Conservation (phyloP, 2,113 vertebrate species). For the Cyprinus carpio region DNA sequence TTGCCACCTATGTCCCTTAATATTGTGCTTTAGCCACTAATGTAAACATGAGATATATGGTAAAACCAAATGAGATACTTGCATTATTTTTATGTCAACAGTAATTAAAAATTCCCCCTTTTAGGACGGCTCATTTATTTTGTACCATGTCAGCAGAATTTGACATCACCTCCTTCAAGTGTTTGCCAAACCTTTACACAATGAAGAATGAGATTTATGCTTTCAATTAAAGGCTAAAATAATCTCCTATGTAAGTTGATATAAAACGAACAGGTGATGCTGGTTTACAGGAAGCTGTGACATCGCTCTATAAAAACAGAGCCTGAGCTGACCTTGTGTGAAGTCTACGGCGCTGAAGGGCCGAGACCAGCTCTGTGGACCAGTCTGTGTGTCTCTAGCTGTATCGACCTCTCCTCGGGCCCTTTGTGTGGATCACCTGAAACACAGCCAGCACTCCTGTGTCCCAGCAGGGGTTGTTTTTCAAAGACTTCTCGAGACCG, state of each 20-base stretch:
- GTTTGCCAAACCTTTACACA: background rate
- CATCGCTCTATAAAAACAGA: constrained; percentile 40
- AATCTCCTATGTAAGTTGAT: constrained; percentile 38
- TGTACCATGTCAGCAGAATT: constrained; percentile 19
- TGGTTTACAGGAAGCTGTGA: constrained; percentile 51
- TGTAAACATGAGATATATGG: background rate
- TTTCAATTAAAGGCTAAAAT: constrained; percentile 18
- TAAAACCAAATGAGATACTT: background rate
- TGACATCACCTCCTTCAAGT: background rate
- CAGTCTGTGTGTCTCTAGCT: constrained; percentile 49
- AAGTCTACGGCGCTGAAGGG: constrained; percentile 4
- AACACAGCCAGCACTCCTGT: constrained; percentile 45
- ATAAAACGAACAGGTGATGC: constrained; percentile 14
- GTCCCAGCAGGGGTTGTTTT: constrained; percentile 50
- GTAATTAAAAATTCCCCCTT: constrained; percentile 17
- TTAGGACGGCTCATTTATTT: background rate
- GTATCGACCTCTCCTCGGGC: constrained; percentile 53
- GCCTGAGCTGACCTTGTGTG: constrained; percentile 49
- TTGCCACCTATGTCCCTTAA: too few relatives aligned
- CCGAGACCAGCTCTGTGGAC: constrained; percentile 33
- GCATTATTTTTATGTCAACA: constrained; percentile 25
- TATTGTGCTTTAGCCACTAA: background rate
- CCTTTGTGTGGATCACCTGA: constrained; percentile 35
- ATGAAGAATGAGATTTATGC: constrained; percentile 1
- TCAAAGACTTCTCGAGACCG: constrained; percentile 42